Conservation (phyloP, 2,888 invertebrate species). For the Tenthredo livida region DNA sequence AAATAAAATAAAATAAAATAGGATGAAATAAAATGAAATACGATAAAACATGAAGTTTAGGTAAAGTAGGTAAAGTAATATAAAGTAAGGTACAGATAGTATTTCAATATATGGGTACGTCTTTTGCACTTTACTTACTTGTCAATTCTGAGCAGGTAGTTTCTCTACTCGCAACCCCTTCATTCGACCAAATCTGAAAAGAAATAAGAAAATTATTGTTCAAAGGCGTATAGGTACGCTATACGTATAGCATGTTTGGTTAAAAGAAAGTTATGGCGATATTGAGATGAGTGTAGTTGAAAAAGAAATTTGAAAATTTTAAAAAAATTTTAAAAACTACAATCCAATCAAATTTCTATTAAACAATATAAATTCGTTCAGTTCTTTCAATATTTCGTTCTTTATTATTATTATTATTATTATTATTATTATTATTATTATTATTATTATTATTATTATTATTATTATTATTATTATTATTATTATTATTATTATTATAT, state of each 20-base stretch:
- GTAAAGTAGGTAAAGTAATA: neutral
- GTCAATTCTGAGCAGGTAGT: constrained; percentile 39
- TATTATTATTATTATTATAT: too few species aligned
- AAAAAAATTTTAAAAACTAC: too few species aligned
- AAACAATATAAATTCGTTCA: too few species aligned
- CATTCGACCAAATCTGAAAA: constrained; percentile 36
- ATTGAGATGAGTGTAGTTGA: neutral
- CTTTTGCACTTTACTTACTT: constrained; percentile 37
- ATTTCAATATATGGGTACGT: constrained; percentile 7
- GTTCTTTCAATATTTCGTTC: neutral
- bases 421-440: too few species aligned
- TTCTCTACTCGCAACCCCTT: constrained; percentile 27
- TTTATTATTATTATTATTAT: neutral
- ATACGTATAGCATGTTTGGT: neutral
- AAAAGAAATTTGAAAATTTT: neutral
- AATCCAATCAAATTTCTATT: too few species aligned
- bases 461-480: too few species aligned
- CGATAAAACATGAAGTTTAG: neutral
- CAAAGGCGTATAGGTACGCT: neutral
- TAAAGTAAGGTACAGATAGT: constrained; percentile 12
- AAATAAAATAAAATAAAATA: neutral
- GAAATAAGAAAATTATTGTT: neutral
- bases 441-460: neutral
- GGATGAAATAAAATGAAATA: neutral
- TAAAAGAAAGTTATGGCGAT: too few species aligned